Percentiles rank a stretch among this genome's conserved stretches.
Conservation (phyloP, 2,797 vertebrate species). For the Otolemur crassicaudatus region DNA sequence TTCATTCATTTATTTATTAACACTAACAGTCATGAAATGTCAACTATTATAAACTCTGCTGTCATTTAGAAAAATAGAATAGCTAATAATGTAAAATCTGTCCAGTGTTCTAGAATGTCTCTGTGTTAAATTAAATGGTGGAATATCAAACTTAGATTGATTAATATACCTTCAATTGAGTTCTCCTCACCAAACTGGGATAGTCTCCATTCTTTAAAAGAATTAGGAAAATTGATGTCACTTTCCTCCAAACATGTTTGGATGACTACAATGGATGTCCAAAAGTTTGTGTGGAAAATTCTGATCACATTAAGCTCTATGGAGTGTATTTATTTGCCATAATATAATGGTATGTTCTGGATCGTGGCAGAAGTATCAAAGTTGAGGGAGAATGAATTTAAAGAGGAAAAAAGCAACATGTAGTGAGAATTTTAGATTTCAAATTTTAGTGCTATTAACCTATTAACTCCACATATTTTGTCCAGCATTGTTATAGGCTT, state of each 20-base stretch:
- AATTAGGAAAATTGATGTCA: neutral
- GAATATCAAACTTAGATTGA: neutral
- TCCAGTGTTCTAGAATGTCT: neutral
- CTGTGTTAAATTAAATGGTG: slow-evolving; percentile 5
- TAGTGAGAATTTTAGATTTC: neutral
- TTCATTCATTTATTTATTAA: slow-evolving; percentile 28
- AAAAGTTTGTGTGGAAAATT: neutral
- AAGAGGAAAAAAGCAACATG: neutral
- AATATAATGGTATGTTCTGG: neutral
- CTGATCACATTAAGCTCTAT: neutral
- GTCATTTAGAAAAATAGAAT: neutral
- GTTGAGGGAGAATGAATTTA: neutral
- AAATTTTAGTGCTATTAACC: slow-evolving; percentile 24
- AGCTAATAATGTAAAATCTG: neutral
- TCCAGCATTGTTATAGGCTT: slow-evolving; percentile 21
- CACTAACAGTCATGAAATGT: neutral
- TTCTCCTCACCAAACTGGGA: neutral
- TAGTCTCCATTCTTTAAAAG: neutral
- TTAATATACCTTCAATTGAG: neutral
- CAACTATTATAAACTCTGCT: neutral
- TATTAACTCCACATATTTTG: slow-evolving; percentile 32
- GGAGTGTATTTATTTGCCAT: neutral
- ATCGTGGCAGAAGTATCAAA: neutral
- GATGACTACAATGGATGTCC: neutral
- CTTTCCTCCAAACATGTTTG: neutral